Base-by-base conservation (phyloP, 35 echinoderm and acorn worm species). In the Eucidaris tribuloides region DNA sequence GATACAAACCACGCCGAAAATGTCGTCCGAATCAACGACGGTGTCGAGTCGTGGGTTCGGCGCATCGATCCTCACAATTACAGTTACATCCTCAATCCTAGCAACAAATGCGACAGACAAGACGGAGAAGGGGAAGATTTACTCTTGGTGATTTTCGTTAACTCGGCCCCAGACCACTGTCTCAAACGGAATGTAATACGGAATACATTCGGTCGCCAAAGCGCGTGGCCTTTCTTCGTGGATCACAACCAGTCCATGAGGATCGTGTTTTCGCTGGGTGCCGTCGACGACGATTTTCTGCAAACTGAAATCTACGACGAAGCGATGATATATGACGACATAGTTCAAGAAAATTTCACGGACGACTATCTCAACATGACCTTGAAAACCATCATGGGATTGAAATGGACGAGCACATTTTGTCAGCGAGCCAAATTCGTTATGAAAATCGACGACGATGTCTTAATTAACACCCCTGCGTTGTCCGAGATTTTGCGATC, bases 361-460 rank as follows among this genome's bases (percentile, higher is more conserved):
- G 82, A 85, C 22, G 42, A 68, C 23, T 85, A 85, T 45, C 64
- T 46, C 3, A 85, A 68, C 62, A 40, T 85, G 62, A 85, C 82
- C 4, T 33, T 63, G 15, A 85, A 85, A 27, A 85, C 82, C 18
- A 55, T 85, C 17, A 74, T 85, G 82, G 40, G 58, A 15, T 48
- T 85, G 0, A 45, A 56, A 33, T 85, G 82, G 82, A 38, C 82
- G 2, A 48, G 63, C 9, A 55, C 35, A 7, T 71, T 41, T 25
- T 85, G 82, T 38, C 22, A 2, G 27, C 57, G 62, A 4, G 64
- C 82, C 7, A 23, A 28, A 13, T 85, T 52, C 62, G 82, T 85
- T 19, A 85, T 85, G 58, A 85, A 85, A 46, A 54, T 56, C 25
- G 82, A 85, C 42, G 82, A 85, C 17, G 82, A 85, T 55, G 82